Evolutionary conservation across 2,797 vertebrate species (phyloP).

Genomic region (Merluccius polli): DNA sequence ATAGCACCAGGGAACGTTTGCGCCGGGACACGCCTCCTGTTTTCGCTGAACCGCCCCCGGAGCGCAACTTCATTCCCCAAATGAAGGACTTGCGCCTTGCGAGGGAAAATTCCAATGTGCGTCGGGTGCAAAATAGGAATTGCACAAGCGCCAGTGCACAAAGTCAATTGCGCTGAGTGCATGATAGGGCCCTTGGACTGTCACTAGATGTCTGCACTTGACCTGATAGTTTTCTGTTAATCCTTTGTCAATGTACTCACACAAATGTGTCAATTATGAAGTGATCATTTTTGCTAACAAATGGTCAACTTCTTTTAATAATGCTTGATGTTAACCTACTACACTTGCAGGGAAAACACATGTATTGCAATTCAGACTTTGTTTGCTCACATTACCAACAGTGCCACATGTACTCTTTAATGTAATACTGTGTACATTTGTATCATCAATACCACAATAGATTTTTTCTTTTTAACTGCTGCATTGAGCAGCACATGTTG

Average conservation of each 20-base stretch:
- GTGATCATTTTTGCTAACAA: not conserved
- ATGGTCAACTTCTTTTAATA: not conserved
- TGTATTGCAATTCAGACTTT: not conserved
- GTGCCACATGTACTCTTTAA: not conserved
- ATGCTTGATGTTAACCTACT: not conserved
- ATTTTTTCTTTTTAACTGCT: not conserved
- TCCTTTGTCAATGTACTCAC: not conserved
- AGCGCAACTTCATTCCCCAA: no score
- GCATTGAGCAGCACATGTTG: not conserved
- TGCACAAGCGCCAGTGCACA: no score
- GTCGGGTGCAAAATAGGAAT: no score
- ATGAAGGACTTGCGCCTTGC: no score
- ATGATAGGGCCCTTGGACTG: no score
- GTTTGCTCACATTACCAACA: not conserved
- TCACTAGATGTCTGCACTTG: not conserved
- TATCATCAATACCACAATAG: not conserved
- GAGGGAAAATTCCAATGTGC: no score
- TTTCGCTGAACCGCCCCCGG: no score
- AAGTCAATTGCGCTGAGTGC: no score
- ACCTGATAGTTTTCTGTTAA: not conserved
- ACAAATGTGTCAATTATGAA: not conserved
- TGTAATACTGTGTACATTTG: not conserved
- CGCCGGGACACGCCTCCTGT: no score
- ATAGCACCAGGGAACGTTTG: no score
- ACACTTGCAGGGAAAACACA: not conserved